phyloP scores from a whole-genome alignment of 1,140 invertebrate species.

The Sitophilus oryzae region DNA sequence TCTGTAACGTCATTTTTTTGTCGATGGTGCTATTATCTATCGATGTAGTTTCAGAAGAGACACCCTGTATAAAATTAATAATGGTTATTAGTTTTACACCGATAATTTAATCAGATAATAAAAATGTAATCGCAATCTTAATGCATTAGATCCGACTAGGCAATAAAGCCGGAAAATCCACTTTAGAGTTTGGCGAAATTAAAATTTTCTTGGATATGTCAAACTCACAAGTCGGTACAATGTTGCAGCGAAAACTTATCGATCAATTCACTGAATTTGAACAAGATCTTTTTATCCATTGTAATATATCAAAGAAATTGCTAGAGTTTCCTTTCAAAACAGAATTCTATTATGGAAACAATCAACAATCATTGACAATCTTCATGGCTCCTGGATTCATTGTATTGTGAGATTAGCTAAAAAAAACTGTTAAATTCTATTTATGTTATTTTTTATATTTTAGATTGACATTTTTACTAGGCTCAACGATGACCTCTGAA shows the following conservation, averaged over 20 bases:
- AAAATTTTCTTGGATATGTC: slow-evolving; percentile 66
- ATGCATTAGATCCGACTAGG: slow-evolving; percentile 36
- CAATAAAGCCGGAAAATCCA: slow-evolving; percentile 43
- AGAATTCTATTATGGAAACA: slow-evolving; percentile 58
- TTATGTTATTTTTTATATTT: slow-evolving; percentile 13
- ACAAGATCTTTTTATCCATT: slow-evolving; percentile 51
- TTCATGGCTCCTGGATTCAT: slow-evolving; percentile 77
- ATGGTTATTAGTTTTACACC: no score
- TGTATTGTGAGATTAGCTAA: slow-evolving; percentile 53
- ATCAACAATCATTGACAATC: slow-evolving; percentile 57
- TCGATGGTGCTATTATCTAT: no score
- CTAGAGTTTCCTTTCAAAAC: slow-evolving; percentile 56
- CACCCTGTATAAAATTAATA: no score
- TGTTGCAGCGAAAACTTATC: slow-evolving; percentile 56
- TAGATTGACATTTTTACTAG: slow-evolving; percentile 70
- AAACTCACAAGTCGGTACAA: slow-evolving; percentile 66
- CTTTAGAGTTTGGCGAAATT: slow-evolving; percentile 55
- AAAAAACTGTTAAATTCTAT: not conserved
- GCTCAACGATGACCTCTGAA: slow-evolving; percentile 69
- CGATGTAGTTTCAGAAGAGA: no score
- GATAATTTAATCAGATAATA: no score
- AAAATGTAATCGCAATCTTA: not conserved
- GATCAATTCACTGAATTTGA: slow-evolving; percentile 58
- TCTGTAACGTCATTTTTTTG: no score
- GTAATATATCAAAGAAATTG: slow-evolving; percentile 51